Evolutionary conservation across 1,140 invertebrate genomes (phyloP), one percentile per base, ranked within the genome.

Genomic region (Monomorium pharaonis): DNA sequence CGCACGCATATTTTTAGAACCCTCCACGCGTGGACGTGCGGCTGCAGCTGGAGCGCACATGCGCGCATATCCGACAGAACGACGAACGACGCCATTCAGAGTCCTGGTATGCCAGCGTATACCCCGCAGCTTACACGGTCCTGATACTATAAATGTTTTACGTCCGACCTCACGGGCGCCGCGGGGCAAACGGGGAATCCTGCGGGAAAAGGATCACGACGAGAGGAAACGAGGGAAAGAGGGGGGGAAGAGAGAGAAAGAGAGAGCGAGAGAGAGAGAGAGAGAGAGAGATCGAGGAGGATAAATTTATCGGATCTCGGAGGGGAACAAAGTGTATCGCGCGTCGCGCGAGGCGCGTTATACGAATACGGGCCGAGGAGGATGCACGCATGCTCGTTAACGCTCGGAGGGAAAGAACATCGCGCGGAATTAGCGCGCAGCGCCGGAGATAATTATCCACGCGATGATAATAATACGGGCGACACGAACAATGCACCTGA

Each of bases 41-140:
- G n/a, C 90, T 91, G 90, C 92, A 93, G 89, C 92, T 93, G 90
- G 85, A 83, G 70, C 70, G 92, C 92, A 92, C 92, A 93, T 93
- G 92, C 92, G 92, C 89, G 76, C 76, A 69, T 47, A 54, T 37
- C 75, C 42, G 62, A 88, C 86, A n/a, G 84, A 63, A 21, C 62
- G 62, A 63, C 33, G 62, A 91, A 63, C 33, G 62, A 91, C 90
- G 91, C 91, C 89, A 90, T 89, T 92, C 90, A 91, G 78, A 77
- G 85, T 90, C 88, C 87, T 75, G 72, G 80, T 78, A 87, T 77
- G 74, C 80, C 80, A 47, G 67, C n/a, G n/a, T 5, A 37, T 75
- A 67, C 56, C 54, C 49, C 51, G 42, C 72, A 33, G 74, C 86
- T 86, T 67, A 85, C 76, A 74, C 85, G 85, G 70, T 86, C 86